Percentiles rank a stretch among this genome's conserved stretches.
phyloP scores from a whole-genome alignment of 2,888 invertebrate species.

The Drosophila anomelani region DNA sequence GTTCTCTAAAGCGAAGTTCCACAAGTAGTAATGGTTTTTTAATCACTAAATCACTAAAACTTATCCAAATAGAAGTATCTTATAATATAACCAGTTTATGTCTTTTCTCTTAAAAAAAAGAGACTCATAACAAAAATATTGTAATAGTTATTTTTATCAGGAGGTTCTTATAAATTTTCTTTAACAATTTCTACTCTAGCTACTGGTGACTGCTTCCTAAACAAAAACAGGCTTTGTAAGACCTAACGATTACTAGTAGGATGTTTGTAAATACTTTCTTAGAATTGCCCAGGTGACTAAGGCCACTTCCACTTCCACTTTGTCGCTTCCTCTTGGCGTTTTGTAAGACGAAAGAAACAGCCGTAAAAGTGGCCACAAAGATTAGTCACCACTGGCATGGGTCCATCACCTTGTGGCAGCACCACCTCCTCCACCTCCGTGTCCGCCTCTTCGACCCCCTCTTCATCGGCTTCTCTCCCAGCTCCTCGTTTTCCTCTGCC shows the following conservation, averaged over 20 bases:
- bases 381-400: conserved; percentile 65
- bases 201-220: neutral
- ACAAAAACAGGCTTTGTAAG: conserved; percentile 8
- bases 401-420: conserved; percentile 66
- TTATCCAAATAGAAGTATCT: neutral
- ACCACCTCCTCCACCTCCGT: conserved; percentile 12
- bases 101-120: neutral
- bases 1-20: too few relatives aligned
- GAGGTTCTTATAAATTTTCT: neutral
- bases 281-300: conserved; percentile 65
- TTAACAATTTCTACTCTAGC: neutral
- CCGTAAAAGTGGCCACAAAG: conserved; percentile 17
- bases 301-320: conserved; percentile 70
- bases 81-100: neutral
- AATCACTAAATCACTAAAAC: too few relatives aligned
- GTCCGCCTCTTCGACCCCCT: conserved; percentile 9
- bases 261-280: conserved; percentile 28
- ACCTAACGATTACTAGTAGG: conserved; percentile 6
- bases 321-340: conserved; percentile 64
- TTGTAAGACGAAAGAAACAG: conserved; percentile 50
- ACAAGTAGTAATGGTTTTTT: too few relatives aligned
- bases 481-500: conserved; percentile 6
- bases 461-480: conserved; percentile 1
- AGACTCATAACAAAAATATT: neutral
- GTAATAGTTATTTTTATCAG: neutral